Conservation (phyloP, 2,888 invertebrate species). For the Polyommatus icarus region DNA sequence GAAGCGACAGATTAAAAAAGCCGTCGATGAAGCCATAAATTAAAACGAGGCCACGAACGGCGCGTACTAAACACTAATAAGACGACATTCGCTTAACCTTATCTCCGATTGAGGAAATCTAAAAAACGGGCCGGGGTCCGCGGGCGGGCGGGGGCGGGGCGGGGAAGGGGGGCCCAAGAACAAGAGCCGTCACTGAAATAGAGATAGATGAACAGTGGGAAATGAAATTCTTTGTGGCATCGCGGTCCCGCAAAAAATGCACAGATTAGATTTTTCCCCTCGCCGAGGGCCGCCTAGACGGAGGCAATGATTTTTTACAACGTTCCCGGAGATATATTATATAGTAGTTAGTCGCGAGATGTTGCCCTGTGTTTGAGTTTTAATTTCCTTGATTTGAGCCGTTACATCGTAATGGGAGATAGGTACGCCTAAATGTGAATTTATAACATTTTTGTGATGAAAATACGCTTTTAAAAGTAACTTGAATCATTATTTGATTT, state of each 20-base stretch:
- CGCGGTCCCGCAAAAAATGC: constrained; percentile 82
- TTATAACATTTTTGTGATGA: background rate
- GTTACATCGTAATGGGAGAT: constrained; percentile 30
- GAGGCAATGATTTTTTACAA: constrained; percentile 81
- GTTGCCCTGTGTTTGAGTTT: constrained; percentile 77
- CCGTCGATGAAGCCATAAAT: constrained; percentile 55
- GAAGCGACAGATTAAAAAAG: constrained; percentile 16
- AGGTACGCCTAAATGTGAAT: background rate
- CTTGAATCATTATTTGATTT: background rate
- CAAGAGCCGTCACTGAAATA: constrained; percentile 81
- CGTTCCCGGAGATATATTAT: constrained; percentile 74
- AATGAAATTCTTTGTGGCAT: constrained; percentile 82
- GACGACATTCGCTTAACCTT: constrained; percentile 76
- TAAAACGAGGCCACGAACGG: constrained; percentile 62
- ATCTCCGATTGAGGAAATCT: constrained; percentile 78
- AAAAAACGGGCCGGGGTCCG: constrained; percentile 67
- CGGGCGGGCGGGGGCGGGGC: constrained; percentile 48
- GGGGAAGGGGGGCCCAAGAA: constrained; percentile 65
- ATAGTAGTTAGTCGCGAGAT: constrained; percentile 77
- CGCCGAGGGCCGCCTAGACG: constrained; percentile 69
- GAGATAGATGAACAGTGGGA: constrained; percentile 82
- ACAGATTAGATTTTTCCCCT: constrained; percentile 81
- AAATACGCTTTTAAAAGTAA: constrained; percentile 26
- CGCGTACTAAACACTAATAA: constrained; percentile 74
- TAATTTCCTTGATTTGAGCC: constrained; percentile 75